Percentiles rank a stretch among this genome's conserved stretches.
Evolutionary conservation across 2,797 vertebrate species (phyloP).

Genomic region (Micropoecilia bifurca): DNA sequence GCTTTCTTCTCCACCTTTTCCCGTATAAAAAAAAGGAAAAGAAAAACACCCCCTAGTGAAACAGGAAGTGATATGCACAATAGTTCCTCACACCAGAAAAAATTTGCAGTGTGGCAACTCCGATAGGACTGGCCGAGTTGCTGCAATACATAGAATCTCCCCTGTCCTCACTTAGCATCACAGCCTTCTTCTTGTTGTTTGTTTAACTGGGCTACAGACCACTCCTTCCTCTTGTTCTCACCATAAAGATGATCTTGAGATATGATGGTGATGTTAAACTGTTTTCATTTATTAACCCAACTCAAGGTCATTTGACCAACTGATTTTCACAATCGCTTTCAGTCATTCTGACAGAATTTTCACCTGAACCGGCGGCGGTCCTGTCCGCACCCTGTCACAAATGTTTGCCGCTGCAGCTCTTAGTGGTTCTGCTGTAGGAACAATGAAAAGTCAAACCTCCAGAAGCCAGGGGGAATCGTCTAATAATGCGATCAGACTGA

Average conservation of each 20-base stretch:
- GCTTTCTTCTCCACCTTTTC: slow-evolving; percentile 10
- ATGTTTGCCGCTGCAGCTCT: neutral
- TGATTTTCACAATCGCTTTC: neutral
- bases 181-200: neutral
- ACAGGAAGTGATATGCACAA: slow-evolving; percentile 29
- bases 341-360: neutral
- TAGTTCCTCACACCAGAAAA: slow-evolving; percentile 8
- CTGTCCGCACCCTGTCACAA: slow-evolving; percentile 25
- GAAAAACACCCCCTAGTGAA: neutral
- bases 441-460: neutral
- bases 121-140: slow-evolving; percentile 23
- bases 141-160: neutral
- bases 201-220: neutral
- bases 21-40: slow-evolving; percentile 10
- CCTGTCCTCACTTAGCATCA: neutral
- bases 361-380: slow-evolving; percentile 60
- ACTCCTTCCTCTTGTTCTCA: neutral
- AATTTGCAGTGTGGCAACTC: slow-evolving; percentile 11
- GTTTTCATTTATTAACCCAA: neutral
- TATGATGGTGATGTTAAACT: neutral
- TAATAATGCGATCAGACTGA: slow-evolving; percentile 4
- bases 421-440: slow-evolving; percentile 15
- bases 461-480: neutral
- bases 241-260: neutral
- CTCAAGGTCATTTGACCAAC: neutral